Evolutionary conservation across 2,797 vertebrate genomes (phyloP).

Genomic region (Capromys pilorides): DNA sequence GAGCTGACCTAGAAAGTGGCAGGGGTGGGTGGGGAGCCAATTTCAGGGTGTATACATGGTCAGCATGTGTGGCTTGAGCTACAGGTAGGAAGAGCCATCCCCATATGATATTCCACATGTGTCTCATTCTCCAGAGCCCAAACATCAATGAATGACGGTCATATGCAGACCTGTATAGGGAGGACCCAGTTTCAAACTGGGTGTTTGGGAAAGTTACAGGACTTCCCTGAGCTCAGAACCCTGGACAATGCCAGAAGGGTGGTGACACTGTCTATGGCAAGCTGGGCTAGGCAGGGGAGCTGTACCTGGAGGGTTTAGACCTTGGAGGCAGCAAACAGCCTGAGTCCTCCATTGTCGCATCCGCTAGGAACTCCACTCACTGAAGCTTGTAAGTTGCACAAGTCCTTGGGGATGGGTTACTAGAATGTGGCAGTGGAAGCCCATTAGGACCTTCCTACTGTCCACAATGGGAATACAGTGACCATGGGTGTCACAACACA

Average conservation of each 20-base stretch:
- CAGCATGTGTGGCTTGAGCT: not conserved
- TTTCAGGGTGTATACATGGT: not conserved
- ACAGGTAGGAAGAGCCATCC: not conserved
- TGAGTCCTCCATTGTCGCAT: not conserved
- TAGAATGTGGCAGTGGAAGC: not conserved
- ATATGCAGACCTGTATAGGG: not conserved
- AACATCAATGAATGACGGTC: not conserved
- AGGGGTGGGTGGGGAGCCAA: no score
- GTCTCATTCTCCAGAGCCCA: not conserved
- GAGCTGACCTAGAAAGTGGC: not conserved
- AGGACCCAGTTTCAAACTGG: not conserved
- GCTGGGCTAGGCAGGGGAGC: not conserved
- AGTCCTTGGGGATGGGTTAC: not conserved
- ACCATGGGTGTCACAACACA: fast-evolving
- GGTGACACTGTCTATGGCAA: not conserved
- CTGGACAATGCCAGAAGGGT: not conserved
- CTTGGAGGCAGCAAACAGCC: not conserved
- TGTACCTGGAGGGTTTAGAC: not conserved
- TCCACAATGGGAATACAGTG: not conserved
- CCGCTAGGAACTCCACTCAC: not conserved
- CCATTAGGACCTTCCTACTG: not conserved
- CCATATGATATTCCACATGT: not conserved
- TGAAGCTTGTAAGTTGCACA: not conserved
- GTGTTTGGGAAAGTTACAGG: not conserved
- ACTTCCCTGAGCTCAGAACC: not conserved